A percentile compares a stretch with the other conserved stretches of the same genome.
These are phyloP conservation scores for Abrostola tripartita DNA, from an alignment of 2,888 invertebrate genomes.

Conservation along the genomic window DNA sequence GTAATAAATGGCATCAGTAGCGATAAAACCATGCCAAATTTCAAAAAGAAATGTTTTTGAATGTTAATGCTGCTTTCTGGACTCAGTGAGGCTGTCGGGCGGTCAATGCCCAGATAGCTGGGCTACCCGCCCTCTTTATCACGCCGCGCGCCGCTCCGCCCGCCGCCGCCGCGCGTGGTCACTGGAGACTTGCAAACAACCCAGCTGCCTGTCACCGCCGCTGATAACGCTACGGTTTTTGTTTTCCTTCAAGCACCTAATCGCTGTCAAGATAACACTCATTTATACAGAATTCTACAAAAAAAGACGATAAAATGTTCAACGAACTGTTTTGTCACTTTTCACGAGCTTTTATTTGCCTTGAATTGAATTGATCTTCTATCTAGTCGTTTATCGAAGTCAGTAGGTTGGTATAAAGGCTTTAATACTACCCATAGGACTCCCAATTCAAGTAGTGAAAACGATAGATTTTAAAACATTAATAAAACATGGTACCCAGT, in stretches of 20 bases:
- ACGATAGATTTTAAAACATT: no score
- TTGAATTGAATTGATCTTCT: neutral
- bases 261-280: slow-evolving; percentile 48
- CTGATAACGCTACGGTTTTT: slow-evolving; percentile 53
- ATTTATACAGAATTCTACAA: slow-evolving; percentile 47
- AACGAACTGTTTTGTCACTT: slow-evolving; percentile 17
- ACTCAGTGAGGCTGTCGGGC: slow-evolving; percentile 23
- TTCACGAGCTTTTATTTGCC: slow-evolving; percentile 8
- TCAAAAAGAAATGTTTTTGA: neutral
- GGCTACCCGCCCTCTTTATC: slow-evolving; percentile 28
- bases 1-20: neutral
- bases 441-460: no score
- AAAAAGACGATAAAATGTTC: slow-evolving; percentile 36
- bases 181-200: slow-evolving; percentile 44
- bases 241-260: slow-evolving; percentile 27
- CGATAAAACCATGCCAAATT: neutral
- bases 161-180: neutral
- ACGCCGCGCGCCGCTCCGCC: slow-evolving; percentile 5
- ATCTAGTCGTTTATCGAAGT: no score
- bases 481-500: no score
- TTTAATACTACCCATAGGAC: no score
- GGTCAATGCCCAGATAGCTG: neutral
- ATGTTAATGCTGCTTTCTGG: neutral
- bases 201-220: slow-evolving; percentile 36
- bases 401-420: no score